These are phyloP conservation scores for Callipepla californica DNA, from an alignment of 2,113 vertebrate species.

Conservation along the genomic window DNA sequence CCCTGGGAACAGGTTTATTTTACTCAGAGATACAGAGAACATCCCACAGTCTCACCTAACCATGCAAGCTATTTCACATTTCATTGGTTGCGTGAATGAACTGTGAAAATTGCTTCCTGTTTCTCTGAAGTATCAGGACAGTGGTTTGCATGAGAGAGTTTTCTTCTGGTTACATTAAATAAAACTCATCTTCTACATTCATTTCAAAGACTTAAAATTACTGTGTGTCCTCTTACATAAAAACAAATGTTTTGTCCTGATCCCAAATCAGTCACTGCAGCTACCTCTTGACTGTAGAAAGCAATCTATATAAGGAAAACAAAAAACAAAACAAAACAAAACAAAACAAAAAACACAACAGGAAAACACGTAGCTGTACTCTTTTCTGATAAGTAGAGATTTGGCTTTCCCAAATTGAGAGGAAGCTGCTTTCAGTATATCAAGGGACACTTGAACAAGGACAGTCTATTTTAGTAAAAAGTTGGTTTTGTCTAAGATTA, in stretches of 20 bases:
- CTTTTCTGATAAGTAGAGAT: constrained; percentile 35
- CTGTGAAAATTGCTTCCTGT: constrained; percentile 69
- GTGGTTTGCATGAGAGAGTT: neutral
- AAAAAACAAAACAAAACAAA: neutral
- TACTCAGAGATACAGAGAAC: constrained; percentile 10
- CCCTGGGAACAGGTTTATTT: neutral
- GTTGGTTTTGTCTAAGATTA: neutral
- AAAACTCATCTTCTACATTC: constrained; percentile 22
- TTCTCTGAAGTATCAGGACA: constrained; percentile 53
- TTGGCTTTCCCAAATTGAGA: constrained; percentile 43
- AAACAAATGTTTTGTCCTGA: neutral
- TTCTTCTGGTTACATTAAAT: neutral
- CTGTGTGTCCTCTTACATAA: neutral
- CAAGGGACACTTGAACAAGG: constrained; percentile 37
- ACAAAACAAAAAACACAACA: neutral
- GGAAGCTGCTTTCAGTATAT: constrained; percentile 46
- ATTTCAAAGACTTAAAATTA: neutral
- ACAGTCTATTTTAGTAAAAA: constrained; percentile 54
- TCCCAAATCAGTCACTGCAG: neutral
- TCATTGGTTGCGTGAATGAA: constrained; percentile 60
- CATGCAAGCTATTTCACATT: constrained; percentile 70
- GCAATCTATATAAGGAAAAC: constrained; percentile 33
- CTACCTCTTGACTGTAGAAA: constrained; percentile 41
- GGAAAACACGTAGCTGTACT: constrained; percentile 29
- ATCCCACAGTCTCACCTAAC: constrained; percentile 37